These are phyloP conservation scores for Neoscelio sp. DNA, from an alignment of 2,888 invertebrate species.

Conservation along the genomic window DNA sequence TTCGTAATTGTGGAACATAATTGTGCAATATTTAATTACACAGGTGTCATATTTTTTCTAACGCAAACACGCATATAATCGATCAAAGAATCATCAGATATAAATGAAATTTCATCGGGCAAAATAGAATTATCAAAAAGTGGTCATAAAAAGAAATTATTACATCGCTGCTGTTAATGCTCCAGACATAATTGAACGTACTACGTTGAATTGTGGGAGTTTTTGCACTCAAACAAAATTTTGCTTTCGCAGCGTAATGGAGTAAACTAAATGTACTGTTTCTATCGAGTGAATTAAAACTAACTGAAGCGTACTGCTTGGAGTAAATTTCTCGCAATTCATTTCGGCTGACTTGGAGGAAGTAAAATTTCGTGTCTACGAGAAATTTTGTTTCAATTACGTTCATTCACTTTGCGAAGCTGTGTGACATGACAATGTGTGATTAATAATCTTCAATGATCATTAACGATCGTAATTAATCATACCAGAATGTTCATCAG, in stretches of 20 bases:
- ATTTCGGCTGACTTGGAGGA: slow-evolving; percentile 20
- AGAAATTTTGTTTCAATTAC: too few relatives aligned
- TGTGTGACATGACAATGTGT: too few relatives aligned
- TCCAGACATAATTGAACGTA: slow-evolving; percentile 24
- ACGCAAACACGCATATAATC: background rate
- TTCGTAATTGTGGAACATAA: background rate
- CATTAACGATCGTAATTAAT: too few relatives aligned
- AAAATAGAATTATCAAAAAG: slow-evolving; percentile 29
- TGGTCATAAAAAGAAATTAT: slow-evolving; percentile 29
- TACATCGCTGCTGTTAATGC: slow-evolving; percentile 15
- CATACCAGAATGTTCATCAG: too few relatives aligned
- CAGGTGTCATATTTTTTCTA: background rate
- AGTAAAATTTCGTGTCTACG: slow-evolving; percentile 26
- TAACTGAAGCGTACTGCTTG: slow-evolving; percentile 38
- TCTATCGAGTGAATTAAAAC: slow-evolving; percentile 51
- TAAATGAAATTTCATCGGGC: slow-evolving; percentile 8
- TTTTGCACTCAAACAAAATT: slow-evolving; percentile 51
- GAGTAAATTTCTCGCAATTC: slow-evolving; percentile 44
- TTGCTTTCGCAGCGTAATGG: slow-evolving; percentile 48
- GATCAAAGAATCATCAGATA: background rate
- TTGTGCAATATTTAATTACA: background rate
- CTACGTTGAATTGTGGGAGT: slow-evolving; percentile 6
- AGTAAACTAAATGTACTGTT: slow-evolving; percentile 52
- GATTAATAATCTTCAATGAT: too few relatives aligned
- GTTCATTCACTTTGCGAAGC: too few relatives aligned